These are phyloP conservation scores for Campoplex nolae DNA, from an alignment of 2,888 invertebrate species.

Conservation along the genomic window DNA sequence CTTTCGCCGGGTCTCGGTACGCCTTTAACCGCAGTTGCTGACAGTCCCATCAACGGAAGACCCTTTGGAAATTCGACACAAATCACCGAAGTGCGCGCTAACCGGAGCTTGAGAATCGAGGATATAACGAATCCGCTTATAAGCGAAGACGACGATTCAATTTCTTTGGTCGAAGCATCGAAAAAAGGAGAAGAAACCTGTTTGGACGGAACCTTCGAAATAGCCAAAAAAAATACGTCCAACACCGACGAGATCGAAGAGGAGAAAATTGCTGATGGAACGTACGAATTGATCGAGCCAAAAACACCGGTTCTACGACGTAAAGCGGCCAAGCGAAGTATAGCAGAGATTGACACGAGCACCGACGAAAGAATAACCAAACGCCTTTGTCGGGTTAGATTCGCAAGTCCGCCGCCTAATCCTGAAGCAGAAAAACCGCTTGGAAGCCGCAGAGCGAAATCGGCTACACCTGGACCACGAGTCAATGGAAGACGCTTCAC, in stretches of 20 bases:
- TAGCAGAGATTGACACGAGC: slow-evolving; percentile 45
- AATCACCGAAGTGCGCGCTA: slow-evolving; percentile 25
- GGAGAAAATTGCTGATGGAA: slow-evolving; percentile 66
- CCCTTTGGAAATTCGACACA: slow-evolving; percentile 54
- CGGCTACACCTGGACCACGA: slow-evolving; percentile 63
- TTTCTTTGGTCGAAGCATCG: slow-evolving; percentile 26
- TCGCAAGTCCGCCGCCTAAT: slow-evolving; percentile 69
- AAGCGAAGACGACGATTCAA: slow-evolving; percentile 62
- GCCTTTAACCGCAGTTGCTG: slow-evolving; percentile 5
- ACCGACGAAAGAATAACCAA: slow-evolving; percentile 63
- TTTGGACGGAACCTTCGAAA: slow-evolving; percentile 63
- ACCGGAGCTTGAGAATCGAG: slow-evolving; percentile 53
- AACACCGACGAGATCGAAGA: slow-evolving; percentile 47
- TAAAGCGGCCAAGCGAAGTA: slow-evolving; percentile 68
- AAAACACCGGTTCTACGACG: slow-evolving; percentile 73
- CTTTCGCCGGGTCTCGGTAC: slow-evolving; percentile 60
- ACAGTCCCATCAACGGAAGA: slow-evolving; percentile 46
- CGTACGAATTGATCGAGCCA: slow-evolving; percentile 76
- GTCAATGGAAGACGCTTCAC: slow-evolving; percentile 38
- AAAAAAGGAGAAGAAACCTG: slow-evolving; percentile 22
- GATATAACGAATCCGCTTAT: slow-evolving; percentile 65
- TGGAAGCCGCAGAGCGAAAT: slow-evolving; percentile 37
- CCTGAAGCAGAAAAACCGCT: slow-evolving; percentile 29
- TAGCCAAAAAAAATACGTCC: background rate
- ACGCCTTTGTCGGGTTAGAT: slow-evolving; percentile 73